Evolutionary conservation across 2,113 vertebrate genomes (phyloP).

Genomic region (Drymodes brunneopygia): DNA sequence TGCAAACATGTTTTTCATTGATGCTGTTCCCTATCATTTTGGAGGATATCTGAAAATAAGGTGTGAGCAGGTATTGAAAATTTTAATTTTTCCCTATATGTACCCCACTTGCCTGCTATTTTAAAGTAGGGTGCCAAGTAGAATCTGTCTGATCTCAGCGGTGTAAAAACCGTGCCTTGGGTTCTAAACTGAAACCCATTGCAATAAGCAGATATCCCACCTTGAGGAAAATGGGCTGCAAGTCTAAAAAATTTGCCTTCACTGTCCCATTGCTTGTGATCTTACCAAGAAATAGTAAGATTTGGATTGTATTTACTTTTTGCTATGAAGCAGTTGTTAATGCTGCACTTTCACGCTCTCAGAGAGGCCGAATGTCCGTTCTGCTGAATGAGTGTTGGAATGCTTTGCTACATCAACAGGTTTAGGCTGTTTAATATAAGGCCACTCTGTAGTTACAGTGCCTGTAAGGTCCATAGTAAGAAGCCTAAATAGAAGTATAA

Average conservation of each 20-base stretch:
- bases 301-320: background rate
- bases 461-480: background rate
- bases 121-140: background rate
- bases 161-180: background rate
- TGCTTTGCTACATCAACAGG: background rate
- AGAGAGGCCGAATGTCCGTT: background rate
- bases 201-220: background rate
- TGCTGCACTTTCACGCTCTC: background rate
- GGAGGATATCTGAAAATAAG: background rate
- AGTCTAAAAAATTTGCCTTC: background rate
- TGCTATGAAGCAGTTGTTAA: background rate
- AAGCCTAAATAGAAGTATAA: background rate
- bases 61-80: background rate
- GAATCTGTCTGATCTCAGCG: fast-evolving
- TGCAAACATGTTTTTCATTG: fast-evolving
- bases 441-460: background rate
- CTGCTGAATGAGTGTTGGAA: background rate
- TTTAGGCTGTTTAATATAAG: background rate
- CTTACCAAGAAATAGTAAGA: background rate
- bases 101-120: background rate
- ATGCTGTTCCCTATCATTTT: fast-evolving
- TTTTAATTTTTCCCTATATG: background rate
- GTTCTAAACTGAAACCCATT: background rate
- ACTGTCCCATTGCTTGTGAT: background rate
- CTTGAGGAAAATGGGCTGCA: background rate